Base-by-base conservation (phyloP, 2,113 vertebrate genomes). In the Gulo gulo region DNA sequence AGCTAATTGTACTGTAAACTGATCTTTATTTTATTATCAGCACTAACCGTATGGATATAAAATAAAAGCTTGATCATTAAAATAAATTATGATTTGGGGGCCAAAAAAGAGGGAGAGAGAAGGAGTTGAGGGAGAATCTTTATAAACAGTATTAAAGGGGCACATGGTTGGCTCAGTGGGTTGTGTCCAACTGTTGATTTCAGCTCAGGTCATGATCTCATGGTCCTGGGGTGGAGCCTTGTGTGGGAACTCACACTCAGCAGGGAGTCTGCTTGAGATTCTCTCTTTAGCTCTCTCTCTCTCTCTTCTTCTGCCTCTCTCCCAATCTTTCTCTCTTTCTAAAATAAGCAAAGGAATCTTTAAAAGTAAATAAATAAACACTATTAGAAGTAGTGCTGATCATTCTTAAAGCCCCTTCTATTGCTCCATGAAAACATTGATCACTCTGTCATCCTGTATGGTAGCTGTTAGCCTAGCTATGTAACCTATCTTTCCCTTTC, bases 311-410 rank as follows among this genome's bases (percentile, higher is more conserved):
- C 26, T 31, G 26, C 12, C 61, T 4, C 26, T 63, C 29, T 13
- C 61, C 13, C 26, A 63, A 6, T 65, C 63, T 65, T 7, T 34
- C 6, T 67, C 31, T 67, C 14, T 67, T 34, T 67, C 31, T 34
- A 31, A 67, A 67, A 34, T 52, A 52, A 52, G 50, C 50, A 52
- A 55, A 16, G 52, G 10, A 55, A 73, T 73, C 36, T 39, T 23
- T 73, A 36, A 81, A 85, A 34, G 4, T 4, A 20, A 20, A 7
- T 5, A 20, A 20, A 34, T 69, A 65, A 91, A 93, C 8, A 47
- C 11, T 74, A 1, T 39, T 29, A 69, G 14, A 57, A 21, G 3
- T n/a, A n/a, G 1, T 6, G 0, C 1, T n/a, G 11, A 50, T 80
- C 0, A 42, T 65, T 57, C 9, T 31, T 15, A 13, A 95, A 73